phyloP scores from a whole-genome alignment of 2,888 invertebrate species.

The Eulithis testata region DNA sequence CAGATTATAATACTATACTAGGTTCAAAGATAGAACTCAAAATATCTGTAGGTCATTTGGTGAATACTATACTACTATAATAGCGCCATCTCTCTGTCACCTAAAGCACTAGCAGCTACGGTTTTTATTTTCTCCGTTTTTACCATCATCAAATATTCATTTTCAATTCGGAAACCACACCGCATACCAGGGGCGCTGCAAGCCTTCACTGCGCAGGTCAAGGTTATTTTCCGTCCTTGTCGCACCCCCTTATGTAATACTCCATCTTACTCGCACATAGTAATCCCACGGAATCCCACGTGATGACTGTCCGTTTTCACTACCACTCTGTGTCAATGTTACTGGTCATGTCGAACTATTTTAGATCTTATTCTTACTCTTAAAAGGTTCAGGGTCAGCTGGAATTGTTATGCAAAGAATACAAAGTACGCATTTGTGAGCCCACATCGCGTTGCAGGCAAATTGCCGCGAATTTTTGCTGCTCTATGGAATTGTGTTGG shows the following conservation, averaged over 20 bases:
- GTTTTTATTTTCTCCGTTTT: conserved; percentile 35
- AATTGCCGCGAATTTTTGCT: conserved; percentile 27
- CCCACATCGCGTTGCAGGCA: conserved; percentile 8
- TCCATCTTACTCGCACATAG: conserved; percentile 46
- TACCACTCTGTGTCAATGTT: conserved; percentile 36
- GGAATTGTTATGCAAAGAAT: conserved; percentile 15
- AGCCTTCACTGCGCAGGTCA: conserved; percentile 70
- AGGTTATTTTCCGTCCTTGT: conserved; percentile 61
- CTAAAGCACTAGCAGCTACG: conserved; percentile 6
- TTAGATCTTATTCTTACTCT: conserved; percentile 22
- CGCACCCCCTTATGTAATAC: conserved; percentile 41
- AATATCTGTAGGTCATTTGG: not conserved
- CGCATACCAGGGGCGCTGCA: conserved; percentile 42
- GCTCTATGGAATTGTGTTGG: conserved; percentile 33
- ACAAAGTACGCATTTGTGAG: conserved; percentile 10
- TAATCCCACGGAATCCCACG: conserved; percentile 55
- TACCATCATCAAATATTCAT: conserved; percentile 56
- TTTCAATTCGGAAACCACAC: conserved; percentile 50
- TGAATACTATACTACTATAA: not conserved
- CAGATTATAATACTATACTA: too few relatives aligned
- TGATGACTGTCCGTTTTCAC: conserved; percentile 52
- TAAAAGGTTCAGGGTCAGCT: conserved; percentile 23
- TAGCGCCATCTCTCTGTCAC: conserved; percentile 29
- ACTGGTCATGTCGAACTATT: conserved; percentile 29
- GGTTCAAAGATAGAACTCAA: not conserved